Percentiles rank a stretch among this genome's conserved stretches.
These are phyloP conservation scores for Drosophila picticornis DNA, from an alignment of 2,888 invertebrate genomes.

Conservation along the genomic window DNA sequence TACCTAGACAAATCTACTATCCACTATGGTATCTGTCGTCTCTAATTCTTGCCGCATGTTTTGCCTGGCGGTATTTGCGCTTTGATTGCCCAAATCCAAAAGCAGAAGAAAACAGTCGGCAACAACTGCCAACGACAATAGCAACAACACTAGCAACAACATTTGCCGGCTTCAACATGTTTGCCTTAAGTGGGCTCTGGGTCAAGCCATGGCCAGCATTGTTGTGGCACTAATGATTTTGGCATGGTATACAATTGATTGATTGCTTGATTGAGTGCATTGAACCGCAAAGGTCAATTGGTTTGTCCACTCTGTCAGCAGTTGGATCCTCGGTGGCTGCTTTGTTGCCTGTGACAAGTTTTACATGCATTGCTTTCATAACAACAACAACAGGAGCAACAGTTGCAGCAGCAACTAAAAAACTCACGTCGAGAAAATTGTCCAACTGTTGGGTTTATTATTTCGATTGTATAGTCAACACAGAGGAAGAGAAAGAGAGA, in stretches of 20 bases:
- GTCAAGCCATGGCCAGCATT: slow-evolving; percentile 72
- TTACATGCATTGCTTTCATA: slow-evolving; percentile 64
- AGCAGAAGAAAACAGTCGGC: slow-evolving; percentile 33
- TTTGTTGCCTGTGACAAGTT: slow-evolving; percentile 66
- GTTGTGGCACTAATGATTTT: slow-evolving; percentile 75
- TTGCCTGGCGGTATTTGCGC: slow-evolving; percentile 75
- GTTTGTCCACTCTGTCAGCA: slow-evolving; percentile 50
- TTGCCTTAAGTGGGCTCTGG: slow-evolving; percentile 78
- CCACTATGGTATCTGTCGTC: slow-evolving; percentile 42
- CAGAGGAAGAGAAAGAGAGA: slow-evolving; percentile 1
- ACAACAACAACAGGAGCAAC: slow-evolving; percentile 31
- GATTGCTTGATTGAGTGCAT: slow-evolving; percentile 78
- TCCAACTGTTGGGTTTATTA: slow-evolving; percentile 80
- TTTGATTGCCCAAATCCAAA: slow-evolving; percentile 75
- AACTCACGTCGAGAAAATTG: slow-evolving; percentile 77
- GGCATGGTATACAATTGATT: slow-evolving; percentile 71
- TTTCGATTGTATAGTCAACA: slow-evolving; percentile 67
- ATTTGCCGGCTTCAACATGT: slow-evolving; percentile 26
- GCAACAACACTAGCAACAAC: slow-evolving; percentile 1
- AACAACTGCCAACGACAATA: slow-evolving; percentile 23
- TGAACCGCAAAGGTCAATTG: slow-evolving; percentile 76
- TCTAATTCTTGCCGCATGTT: slow-evolving; percentile 71
- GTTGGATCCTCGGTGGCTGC: slow-evolving; percentile 18
- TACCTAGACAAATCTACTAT: slow-evolving; percentile 26
- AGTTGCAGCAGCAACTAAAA: slow-evolving; percentile 30